These are phyloP conservation scores for Grapholita molesta DNA, from an alignment of 1,140 invertebrate species.

Conservation along the genomic window DNA sequence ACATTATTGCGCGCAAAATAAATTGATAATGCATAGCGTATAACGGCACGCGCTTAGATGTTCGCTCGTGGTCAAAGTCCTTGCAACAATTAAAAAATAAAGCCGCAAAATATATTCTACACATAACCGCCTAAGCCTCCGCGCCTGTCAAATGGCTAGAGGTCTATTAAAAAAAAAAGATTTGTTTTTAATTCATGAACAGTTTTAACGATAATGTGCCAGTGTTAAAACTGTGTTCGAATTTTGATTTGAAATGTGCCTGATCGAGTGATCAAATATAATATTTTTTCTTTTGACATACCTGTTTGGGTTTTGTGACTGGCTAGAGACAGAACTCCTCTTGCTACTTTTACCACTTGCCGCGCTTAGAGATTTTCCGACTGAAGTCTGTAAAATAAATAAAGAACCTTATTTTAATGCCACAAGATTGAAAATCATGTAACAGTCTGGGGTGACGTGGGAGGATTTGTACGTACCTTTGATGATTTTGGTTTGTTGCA, in stretches of 20 bases:
- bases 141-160: slow-evolving; percentile 9
- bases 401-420: not conserved
- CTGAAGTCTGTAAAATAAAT: slow-evolving; percentile 53
- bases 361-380: slow-evolving; percentile 68
- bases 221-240: slow-evolving; percentile 13
- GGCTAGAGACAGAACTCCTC: slow-evolving; percentile 65
- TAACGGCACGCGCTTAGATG: slow-evolving; percentile 12
- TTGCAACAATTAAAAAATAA: slow-evolving; percentile 65
- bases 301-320: slow-evolving; percentile 68
- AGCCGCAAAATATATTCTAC: slow-evolving; percentile 71
- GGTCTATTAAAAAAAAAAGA: slow-evolving; percentile 7
- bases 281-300: slow-evolving; percentile 38
- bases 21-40: slow-evolving; percentile 52
- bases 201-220: slow-evolving; percentile 6
- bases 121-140: slow-evolving; percentile 32
- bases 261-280: slow-evolving; percentile 2
- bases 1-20: slow-evolving; percentile 41
- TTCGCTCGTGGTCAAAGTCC: slow-evolving; percentile 10
- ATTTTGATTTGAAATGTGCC: not conserved
- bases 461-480: slow-evolving; percentile 79
- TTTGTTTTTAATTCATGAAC: slow-evolving; percentile 5
- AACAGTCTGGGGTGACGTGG: not conserved
- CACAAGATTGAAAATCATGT: not conserved
- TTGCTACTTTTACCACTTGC: slow-evolving; percentile 69
- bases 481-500: slow-evolving; percentile 85